Conservation (phyloP, 2,888 invertebrate genomes). For the Reticulitermes lucifugus region DNA sequence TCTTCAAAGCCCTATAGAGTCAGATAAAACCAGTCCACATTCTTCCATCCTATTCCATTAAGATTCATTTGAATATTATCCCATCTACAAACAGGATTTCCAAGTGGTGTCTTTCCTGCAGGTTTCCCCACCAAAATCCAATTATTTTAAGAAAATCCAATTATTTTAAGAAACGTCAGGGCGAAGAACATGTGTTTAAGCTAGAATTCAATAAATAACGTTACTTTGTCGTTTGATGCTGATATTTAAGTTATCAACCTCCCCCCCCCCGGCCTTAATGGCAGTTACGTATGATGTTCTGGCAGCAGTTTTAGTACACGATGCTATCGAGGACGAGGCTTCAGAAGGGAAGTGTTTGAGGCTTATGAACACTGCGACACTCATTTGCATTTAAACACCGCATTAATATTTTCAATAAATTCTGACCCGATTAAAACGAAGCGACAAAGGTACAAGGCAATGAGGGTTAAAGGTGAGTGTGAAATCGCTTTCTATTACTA, state of each 20-base stretch:
- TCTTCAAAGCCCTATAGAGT: too few relatives aligned
- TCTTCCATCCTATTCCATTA: too few relatives aligned
- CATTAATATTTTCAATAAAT: not conserved
- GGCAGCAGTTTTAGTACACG: not conserved
- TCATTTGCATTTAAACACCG: constrained; percentile 7
- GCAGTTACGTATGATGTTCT: not conserved
- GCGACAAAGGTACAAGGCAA: not conserved
- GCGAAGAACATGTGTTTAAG: too few relatives aligned
- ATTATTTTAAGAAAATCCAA: too few relatives aligned
- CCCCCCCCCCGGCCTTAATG: not conserved
- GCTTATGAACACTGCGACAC: not conserved
- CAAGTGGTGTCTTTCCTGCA: too few relatives aligned
- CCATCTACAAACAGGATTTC: too few relatives aligned
- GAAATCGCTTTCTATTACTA: not conserved
- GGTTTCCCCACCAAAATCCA: too few relatives aligned
- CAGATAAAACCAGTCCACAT: too few relatives aligned
- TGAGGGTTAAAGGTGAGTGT: not conserved
- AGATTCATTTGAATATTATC: too few relatives aligned
- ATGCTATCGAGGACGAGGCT: not conserved
- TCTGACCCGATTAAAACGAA: not conserved
- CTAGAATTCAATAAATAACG: not conserved
- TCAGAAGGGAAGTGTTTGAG: not conserved
- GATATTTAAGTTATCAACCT: not conserved
- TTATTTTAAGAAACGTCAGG: too few relatives aligned
- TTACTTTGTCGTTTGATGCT: not conserved